Percentiles rank a stretch among this genome's conserved stretches.
Evolutionary conservation across 2,888 invertebrate species (phyloP).

Genomic region (Erpobdella octoculata): DNA sequence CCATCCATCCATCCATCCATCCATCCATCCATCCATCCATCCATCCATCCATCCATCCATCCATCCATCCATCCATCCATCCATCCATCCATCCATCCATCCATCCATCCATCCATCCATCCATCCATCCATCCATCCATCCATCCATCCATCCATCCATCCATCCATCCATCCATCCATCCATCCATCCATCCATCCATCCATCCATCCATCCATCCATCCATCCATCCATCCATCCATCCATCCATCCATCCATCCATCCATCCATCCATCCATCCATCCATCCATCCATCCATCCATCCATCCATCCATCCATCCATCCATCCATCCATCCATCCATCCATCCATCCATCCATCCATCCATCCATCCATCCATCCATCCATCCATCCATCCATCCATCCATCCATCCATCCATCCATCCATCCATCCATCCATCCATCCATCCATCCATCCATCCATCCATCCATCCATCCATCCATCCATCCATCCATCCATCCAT

Average conservation of each 20-base stretch:
- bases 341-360: conserved; percentile 18
- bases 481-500: conserved; percentile 18
- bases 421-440: conserved; percentile 18
- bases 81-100: conserved; percentile 1
- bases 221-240: conserved; percentile 24
- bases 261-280: conserved; percentile 13
- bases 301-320: conserved; percentile 17
- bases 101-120: conserved; percentile 22
- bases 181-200: conserved; percentile 21
- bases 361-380: conserved; percentile 18
- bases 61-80: not conserved
- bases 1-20: not conserved
- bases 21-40: not conserved
- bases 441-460: conserved; percentile 18
- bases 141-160: conserved; percentile 22
- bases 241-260: not conserved
- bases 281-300: conserved; percentile 18
- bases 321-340: conserved; percentile 18
- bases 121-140: conserved; percentile 24
- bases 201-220: conserved; percentile 19
- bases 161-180: conserved; percentile 22
- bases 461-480: conserved; percentile 18
- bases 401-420: conserved; percentile 18
- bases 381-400: conserved; percentile 18
- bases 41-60: not conserved